A percentile compares a stretch with the other conserved stretches of the same genome.
phyloP scores from a whole-genome alignment of 2,113 vertebrate genomes.

The Phaethornis superciliosus region DNA sequence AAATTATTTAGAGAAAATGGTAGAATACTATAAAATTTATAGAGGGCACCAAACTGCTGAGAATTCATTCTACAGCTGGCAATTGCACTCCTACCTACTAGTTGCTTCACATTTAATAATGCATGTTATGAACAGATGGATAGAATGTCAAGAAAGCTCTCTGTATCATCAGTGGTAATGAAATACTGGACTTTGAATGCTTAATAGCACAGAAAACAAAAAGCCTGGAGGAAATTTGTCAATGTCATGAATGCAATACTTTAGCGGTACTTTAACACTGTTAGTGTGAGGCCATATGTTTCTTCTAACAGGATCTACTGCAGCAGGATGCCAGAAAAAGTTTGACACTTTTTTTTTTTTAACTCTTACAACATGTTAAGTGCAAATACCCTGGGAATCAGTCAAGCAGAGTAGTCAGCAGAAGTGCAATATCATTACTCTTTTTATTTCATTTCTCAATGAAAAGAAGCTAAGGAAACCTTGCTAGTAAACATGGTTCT shows the following conservation, averaged over 20 bases:
- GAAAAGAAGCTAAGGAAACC: neutral
- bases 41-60: slow-evolving; percentile 59
- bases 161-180: slow-evolving; percentile 62
- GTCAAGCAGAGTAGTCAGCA: slow-evolving; percentile 14
- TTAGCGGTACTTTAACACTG: slow-evolving; percentile 63
- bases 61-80: slow-evolving; percentile 71
- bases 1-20: slow-evolving; percentile 36
- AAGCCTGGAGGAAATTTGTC: slow-evolving; percentile 67
- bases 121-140: slow-evolving; percentile 76
- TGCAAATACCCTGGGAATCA: slow-evolving; percentile 29
- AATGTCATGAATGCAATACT: slow-evolving; percentile 54
- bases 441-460: slow-evolving; percentile 23
- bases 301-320: slow-evolving; percentile 61
- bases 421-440: neutral
- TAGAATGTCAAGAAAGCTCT: slow-evolving; percentile 61
- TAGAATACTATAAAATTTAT: slow-evolving; percentile 58
- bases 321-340: slow-evolving; percentile 45
- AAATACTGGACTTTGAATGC: slow-evolving; percentile 72
- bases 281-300: slow-evolving; percentile 64
- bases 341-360: slow-evolving; percentile 10
- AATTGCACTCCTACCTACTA: slow-evolving; percentile 67
- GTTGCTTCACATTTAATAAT: slow-evolving; percentile 76
- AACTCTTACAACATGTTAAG: slow-evolving; percentile 42
- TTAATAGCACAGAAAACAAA: slow-evolving; percentile 69
- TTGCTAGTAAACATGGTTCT: neutral